Evolutionary conservation across 1,140 invertebrate species (phyloP).

Genomic region (Pentalonia nigronervosa): DNA sequence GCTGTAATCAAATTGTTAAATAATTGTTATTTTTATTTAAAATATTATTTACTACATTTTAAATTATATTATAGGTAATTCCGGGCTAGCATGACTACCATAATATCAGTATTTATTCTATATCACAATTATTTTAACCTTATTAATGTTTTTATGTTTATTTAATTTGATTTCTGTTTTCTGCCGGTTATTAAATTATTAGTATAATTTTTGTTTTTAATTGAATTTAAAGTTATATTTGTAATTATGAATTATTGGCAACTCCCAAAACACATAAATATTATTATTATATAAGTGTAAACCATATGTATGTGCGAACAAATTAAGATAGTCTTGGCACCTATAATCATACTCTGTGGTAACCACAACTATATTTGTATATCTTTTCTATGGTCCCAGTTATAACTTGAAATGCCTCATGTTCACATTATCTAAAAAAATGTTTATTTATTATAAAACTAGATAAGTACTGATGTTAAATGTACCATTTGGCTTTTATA

Average conservation of each 20-base stretch:
- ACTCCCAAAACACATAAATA: background rate
- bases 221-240: background rate
- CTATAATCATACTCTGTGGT: too few species aligned
- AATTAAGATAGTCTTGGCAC: too few species aligned
- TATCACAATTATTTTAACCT: too few species aligned
- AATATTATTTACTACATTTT: background rate
- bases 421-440: background rate
- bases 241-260: background rate
- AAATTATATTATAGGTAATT: background rate
- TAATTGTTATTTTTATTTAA: background rate
- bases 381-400: too few species aligned
- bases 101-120: too few species aligned
- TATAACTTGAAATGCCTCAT: background rate
- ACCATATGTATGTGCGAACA: too few species aligned
- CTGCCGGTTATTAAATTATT: background rate
- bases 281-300: background rate
- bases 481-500: background rate
- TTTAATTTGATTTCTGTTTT: background rate
- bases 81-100: too few species aligned
- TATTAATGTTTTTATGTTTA: background rate
- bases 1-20: conserved; percentile 58
- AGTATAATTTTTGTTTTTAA: background rate
- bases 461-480: too few species aligned
- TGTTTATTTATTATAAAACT: background rate
- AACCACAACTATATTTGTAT: too few species aligned